Base-by-base conservation (phyloP, 2,113 vertebrate species). In the Chunga burmeisteri region DNA sequence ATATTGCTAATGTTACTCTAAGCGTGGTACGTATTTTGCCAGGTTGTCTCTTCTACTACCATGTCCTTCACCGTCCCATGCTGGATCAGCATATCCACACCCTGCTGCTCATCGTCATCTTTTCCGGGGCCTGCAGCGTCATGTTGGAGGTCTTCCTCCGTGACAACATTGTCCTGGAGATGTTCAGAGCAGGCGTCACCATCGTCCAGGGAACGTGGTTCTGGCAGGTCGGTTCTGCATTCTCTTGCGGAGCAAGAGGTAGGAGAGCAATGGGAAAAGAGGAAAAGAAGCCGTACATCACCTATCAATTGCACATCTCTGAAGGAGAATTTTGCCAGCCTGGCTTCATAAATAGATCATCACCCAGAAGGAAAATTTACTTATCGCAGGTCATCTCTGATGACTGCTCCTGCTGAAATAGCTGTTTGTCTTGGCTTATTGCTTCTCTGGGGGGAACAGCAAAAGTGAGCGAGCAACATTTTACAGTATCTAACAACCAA, bases 151-250 rank as follows among this genome's bases (percentile, higher is more conserved):
- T 98, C 67, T 98, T 99, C 90, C 59, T 98, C 44, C 96, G 94
- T 7, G 97, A 98, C 93, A 98, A 99, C 80, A 88, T 98, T 1
- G 66, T 99, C 90, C 92, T 99, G 93, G 99, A 99, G 92, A 96
- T 99, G 40, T 97, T 99, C 53, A 93, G 98, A n/a, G 97, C 98
- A 3, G 97, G 97, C 30, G 27, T 99, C n/a, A 79, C 98, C 90
- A 98, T 99, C n/a, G 91, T 99, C n/a, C 99, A 99, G 93, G 99
- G 99, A 29, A 98, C 99, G 0, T 99, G 99, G 99, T 99, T 99
- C 97, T 99, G 98, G 98, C 99, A 99, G 99, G 99, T 99, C 84
- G 53, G 93, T 91, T 56, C 52, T 73, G 44, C 77, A 62, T 32
- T 4, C 32, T 49, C 7, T 36, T 7, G 22, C 1, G 5, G 74